Evolutionary conservation across 2,888 invertebrate species (phyloP).

Genomic region (Heteropelma amictum): DNA sequence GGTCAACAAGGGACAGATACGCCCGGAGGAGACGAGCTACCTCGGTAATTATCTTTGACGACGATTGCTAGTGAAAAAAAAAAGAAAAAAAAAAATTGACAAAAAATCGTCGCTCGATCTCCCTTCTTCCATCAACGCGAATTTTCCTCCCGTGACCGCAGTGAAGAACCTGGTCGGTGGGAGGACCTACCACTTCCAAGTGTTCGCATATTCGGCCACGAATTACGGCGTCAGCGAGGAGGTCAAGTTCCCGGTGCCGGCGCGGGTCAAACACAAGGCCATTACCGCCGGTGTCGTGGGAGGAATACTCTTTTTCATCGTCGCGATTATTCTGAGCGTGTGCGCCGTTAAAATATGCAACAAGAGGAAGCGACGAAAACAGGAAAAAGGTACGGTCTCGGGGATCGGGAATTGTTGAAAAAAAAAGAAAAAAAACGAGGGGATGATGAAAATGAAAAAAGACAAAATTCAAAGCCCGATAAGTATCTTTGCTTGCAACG

Average conservation of each 20-base stretch:
- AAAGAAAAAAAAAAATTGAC: not conserved
- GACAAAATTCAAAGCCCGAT: not conserved
- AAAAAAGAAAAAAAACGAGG: not conserved
- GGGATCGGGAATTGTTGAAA: not conserved
- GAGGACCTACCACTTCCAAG: conserved; percentile 94
- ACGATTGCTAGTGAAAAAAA: not conserved
- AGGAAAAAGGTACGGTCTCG: conserved; percentile 91
- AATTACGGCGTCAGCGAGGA: conserved; percentile 93
- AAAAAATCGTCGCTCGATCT: not conserved
- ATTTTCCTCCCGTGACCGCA: conserved; percentile 73
- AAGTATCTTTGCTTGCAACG: conserved; percentile 51
- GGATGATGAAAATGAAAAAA: conserved; percentile 4
- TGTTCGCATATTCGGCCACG: conserved; percentile 91
- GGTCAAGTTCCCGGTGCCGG: conserved; percentile 93
- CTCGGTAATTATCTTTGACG: conserved; percentile 81
- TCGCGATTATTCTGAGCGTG: conserved; percentile 97
- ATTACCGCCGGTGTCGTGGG: conserved; percentile 98
- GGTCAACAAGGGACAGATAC: conserved; percentile 91
- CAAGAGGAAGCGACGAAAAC: conserved; percentile 97
- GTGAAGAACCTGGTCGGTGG: conserved; percentile 95
- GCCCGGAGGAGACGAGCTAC: conserved; percentile 93
- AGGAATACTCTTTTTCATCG: conserved; percentile 97
- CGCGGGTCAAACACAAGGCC: conserved; percentile 95
- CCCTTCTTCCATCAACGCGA: not conserved
- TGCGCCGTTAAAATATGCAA: conserved; percentile 99